A percentile compares a stretch with the other conserved stretches of the same genome.
These are phyloP conservation scores for Sula dactylatra DNA, from an alignment of 2,113 vertebrate species.

Conservation along the genomic window DNA sequence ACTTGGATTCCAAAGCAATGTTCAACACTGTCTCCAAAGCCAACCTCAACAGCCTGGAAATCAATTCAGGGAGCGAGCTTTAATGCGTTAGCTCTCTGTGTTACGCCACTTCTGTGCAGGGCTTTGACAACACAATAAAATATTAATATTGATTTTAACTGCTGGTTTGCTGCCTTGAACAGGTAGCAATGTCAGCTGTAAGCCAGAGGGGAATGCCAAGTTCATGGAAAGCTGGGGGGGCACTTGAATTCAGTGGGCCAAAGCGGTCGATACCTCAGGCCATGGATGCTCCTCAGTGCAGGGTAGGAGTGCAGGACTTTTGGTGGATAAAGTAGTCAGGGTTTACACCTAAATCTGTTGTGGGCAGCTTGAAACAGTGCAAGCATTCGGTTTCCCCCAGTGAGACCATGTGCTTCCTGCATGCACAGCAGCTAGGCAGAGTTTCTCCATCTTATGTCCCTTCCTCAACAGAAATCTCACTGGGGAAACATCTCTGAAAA, in stretches of 20 bases:
- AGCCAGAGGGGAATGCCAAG: neutral
- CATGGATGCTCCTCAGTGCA: neutral
- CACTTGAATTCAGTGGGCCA: neutral
- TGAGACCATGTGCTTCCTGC: accelerated
- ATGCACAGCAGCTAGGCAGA: neutral
- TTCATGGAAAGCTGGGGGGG: neutral
- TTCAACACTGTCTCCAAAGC: neutral
- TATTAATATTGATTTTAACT: neutral
- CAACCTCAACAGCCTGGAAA: neutral
- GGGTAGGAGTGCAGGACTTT: neutral
- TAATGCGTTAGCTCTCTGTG: neutral
- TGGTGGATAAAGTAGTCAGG: neutral
- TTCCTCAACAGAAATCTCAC: neutral
- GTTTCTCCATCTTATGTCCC: neutral
- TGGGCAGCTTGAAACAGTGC: neutral
- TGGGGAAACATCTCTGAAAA: neutral
- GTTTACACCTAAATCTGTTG: neutral
- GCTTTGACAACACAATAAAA: neutral
- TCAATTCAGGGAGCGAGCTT: neutral
- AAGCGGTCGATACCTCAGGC: accelerated
- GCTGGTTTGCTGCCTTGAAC: neutral
- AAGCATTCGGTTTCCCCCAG: accelerated
- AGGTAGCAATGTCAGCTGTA: neutral
- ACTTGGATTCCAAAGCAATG: neutral
- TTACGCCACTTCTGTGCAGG: neutral